phyloP scores from a whole-genome alignment of 2,797 vertebrate genomes.

The Brachyrhaphis roseni region DNA sequence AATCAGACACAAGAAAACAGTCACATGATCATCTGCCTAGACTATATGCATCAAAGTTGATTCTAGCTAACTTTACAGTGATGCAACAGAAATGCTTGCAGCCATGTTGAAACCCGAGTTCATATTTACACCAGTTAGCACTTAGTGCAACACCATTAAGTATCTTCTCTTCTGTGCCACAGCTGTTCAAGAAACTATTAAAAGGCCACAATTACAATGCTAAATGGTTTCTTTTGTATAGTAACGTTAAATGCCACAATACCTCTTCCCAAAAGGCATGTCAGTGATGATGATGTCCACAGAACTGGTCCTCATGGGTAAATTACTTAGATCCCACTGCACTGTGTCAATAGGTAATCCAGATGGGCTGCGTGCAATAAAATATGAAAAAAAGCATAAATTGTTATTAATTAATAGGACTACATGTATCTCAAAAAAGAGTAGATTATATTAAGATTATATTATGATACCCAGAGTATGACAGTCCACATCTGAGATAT shows the following conservation, averaged over 20 bases:
- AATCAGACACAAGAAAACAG: slow-evolving; percentile 21
- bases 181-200: background rate
- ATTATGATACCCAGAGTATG: background rate
- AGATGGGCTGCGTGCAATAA: slow-evolving; percentile 53
- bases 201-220: background rate
- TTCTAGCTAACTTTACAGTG: background rate
- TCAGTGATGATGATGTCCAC: slow-evolving; percentile 93
- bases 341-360: slow-evolving; percentile 90
- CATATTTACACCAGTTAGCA: background rate
- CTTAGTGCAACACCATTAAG: background rate
- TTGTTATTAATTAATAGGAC: too few relatives aligned
- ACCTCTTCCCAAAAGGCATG: slow-evolving; percentile 99
- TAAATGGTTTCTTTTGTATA: background rate
- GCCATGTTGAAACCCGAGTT: background rate
- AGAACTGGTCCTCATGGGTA: slow-evolving; percentile 89
- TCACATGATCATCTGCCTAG: background rate
- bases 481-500: background rate
- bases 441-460: background rate
- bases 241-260: slow-evolving; percentile 10
- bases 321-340: slow-evolving; percentile 90
- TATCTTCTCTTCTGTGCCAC: background rate
- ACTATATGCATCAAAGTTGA: background rate
- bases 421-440: background rate
- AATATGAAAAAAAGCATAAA: background rate
- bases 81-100: background rate